Percentiles rank a stretch among this genome's conserved stretches.
These are phyloP conservation scores for Acropternis orthonyx DNA, from an alignment of 2,797 vertebrate genomes.

Conservation along the genomic window DNA sequence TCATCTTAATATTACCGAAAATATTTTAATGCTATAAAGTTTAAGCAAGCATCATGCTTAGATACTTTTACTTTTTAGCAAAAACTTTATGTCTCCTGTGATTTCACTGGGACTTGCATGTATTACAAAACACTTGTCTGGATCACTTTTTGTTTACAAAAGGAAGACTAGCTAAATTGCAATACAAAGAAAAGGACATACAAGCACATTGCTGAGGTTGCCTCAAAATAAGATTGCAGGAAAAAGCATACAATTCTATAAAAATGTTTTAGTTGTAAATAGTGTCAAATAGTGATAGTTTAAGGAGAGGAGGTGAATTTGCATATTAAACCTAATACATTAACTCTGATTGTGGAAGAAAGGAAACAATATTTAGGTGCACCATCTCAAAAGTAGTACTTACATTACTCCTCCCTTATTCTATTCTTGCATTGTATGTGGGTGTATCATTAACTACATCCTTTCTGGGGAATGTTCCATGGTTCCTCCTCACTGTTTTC, in stretches of 20 bases:
- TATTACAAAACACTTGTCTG: neutral
- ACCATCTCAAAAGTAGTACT: slow-evolving; percentile 53
- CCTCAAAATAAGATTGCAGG: neutral
- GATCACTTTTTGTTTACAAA: neutral
- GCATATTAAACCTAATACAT: neutral
- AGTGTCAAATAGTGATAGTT: neutral
- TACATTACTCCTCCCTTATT: slow-evolving; percentile 58
- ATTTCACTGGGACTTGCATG: neutral
- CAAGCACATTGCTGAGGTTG: neutral
- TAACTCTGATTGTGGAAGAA: neutral
- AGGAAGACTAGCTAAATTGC: neutral
- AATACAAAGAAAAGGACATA: neutral
- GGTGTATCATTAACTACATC: slow-evolving; percentile 63
- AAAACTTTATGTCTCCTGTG: neutral
- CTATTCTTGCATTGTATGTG: slow-evolving; percentile 54
- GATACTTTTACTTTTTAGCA: neutral
- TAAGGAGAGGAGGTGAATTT: neutral
- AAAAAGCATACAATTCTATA: neutral
- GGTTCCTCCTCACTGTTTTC: slow-evolving; percentile 54
- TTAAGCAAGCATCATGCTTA: neutral
- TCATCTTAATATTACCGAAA: neutral
- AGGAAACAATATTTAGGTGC: neutral
- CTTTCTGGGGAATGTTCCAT: slow-evolving; percentile 37
- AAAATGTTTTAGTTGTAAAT: neutral
- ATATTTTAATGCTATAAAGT: neutral